Conservation (phyloP, 1,140 invertebrate genomes). For the Anastrepha obliqua region DNA sequence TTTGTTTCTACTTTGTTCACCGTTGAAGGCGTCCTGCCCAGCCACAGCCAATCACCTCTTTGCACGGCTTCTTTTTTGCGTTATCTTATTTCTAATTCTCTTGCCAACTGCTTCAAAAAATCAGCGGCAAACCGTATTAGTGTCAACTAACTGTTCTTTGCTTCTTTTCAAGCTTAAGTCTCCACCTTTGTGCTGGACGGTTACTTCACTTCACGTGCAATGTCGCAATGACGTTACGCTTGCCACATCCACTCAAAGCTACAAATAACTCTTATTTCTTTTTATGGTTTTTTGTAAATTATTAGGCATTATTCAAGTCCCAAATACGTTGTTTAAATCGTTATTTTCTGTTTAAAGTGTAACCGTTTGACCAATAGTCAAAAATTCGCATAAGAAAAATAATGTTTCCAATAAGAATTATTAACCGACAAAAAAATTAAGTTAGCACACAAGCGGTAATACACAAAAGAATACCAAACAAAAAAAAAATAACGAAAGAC, state of each 20-base stretch:
- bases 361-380: constrained; percentile 21
- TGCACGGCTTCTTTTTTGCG: neutral
- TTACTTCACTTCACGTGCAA: constrained; percentile 29
- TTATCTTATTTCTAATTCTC: constrained; percentile 7
- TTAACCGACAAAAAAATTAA: constrained; percentile 20
- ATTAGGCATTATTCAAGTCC: neutral
- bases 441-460: constrained; percentile 40
- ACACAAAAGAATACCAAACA: neutral
- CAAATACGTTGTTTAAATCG: neutral
- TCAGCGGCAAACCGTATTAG: constrained; percentile 60
- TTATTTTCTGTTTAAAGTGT: neutral
- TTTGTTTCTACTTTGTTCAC: neutral
- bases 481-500: constrained; percentile 22
- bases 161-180: constrained; percentile 56
- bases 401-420: neutral
- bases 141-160: constrained; percentile 71
- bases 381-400: neutral
- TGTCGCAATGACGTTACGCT: constrained; percentile 41
- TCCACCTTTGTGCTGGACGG: constrained; percentile 30
- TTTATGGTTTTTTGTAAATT: neutral
- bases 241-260: constrained; percentile 22
- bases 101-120: neutral
- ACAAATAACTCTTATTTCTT: neutral
- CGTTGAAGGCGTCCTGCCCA: neutral
- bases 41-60: constrained; percentile 7